Conservation (phyloP, 2,888 invertebrate genomes). For the Arctia plantaginis region DNA sequence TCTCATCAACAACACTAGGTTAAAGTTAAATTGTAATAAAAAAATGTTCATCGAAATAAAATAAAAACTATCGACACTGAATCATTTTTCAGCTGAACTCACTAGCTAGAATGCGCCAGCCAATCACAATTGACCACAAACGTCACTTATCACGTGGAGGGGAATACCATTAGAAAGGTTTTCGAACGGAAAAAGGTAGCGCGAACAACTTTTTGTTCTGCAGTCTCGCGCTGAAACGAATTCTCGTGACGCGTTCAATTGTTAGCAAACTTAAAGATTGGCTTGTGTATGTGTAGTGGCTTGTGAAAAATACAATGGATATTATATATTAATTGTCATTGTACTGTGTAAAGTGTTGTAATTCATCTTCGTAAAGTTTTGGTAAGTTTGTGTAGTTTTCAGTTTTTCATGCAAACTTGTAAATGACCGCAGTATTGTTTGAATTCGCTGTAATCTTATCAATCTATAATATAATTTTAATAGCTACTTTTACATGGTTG, state of each 20-base stretch:
- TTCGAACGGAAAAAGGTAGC: constrained; percentile 56
- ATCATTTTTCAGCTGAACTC: background rate
- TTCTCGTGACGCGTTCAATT: constrained; percentile 63
- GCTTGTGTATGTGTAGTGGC: constrained; percentile 75
- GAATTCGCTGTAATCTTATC: constrained; percentile 68
- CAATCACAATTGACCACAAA: constrained; percentile 49
- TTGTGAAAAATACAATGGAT: constrained; percentile 78
- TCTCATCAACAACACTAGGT: background rate
- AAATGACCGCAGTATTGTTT: constrained; percentile 63
- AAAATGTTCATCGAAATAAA: background rate
- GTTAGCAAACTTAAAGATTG: constrained; percentile 54
- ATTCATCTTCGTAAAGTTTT: constrained; percentile 54
- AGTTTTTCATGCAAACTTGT: constrained; percentile 55
- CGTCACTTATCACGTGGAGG: constrained; percentile 65
- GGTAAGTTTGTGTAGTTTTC: constrained; percentile 64
- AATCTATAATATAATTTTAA: constrained; percentile 39
- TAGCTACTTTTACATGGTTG: constrained; percentile 43
- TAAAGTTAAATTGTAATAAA: background rate
- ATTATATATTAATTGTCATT: constrained; percentile 65
- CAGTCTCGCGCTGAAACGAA: constrained; percentile 60
- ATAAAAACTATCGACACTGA: constrained; percentile 27
- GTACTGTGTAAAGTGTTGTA: constrained; percentile 62
- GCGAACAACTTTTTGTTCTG: constrained; percentile 46
- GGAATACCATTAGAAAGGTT: constrained; percentile 47
- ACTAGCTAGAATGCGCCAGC: constrained; percentile 27